These are phyloP conservation scores for Calycopis cecrops DNA, from an alignment of 1,140 invertebrate species.

Conservation along the genomic window DNA sequence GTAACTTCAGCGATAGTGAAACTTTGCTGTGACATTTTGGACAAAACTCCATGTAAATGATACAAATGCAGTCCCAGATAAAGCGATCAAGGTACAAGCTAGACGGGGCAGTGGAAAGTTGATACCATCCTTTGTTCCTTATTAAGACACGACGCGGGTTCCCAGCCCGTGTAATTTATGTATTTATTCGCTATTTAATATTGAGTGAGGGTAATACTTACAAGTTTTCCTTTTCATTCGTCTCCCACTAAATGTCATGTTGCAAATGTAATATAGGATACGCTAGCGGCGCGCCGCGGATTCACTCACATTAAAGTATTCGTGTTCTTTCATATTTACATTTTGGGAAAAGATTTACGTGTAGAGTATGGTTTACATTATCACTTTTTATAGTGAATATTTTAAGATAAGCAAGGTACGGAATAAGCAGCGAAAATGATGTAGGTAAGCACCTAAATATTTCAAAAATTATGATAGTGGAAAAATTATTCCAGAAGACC, in stretches of 20 bases:
- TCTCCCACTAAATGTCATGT: constrained; percentile 3
- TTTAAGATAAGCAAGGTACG: no score
- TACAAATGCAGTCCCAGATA: constrained; percentile 5
- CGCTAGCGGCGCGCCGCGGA: no score
- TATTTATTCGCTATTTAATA: constrained; percentile 12
- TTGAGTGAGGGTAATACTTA: constrained; percentile 6
- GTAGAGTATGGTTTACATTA: no score
- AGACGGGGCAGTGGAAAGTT: constrained; percentile 7
- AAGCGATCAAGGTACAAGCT: not conserved
- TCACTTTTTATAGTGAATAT: no score
- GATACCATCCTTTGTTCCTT: constrained; percentile 10
- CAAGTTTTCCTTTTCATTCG: constrained; percentile 4
- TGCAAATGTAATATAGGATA: not conserved
- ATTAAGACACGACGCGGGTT: constrained; percentile 9
- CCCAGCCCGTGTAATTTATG: constrained; percentile 2
- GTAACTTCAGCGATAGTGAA: not conserved
- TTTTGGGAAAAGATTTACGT: no score
- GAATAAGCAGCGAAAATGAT: no score
- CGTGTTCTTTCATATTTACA: no score
- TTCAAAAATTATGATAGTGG: no score
- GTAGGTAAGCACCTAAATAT: no score
- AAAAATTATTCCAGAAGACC: no score
- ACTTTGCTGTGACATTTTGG: constrained; percentile 5
- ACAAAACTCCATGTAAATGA: constrained; percentile 10
- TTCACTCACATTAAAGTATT: no score